Evolutionary conservation across 2,888 invertebrate species (phyloP), one percentile per base, ranked within the genome.

Genomic region (Desoria tigrina): DNA sequence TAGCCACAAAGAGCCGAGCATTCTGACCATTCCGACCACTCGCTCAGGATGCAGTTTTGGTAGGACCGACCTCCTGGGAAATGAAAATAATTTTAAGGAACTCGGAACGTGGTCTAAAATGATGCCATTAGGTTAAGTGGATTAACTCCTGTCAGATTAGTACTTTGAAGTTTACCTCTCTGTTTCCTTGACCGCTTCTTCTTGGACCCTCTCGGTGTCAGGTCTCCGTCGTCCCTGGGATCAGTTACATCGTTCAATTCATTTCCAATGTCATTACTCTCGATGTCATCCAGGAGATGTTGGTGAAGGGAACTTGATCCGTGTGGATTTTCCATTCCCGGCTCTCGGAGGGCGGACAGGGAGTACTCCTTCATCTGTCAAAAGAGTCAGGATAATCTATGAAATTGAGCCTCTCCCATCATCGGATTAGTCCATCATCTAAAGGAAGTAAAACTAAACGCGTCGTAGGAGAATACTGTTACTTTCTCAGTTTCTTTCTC

Each of bases 1-100:
- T 79, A 79, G 2, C 81, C 81, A 66, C 82, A 82, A 4, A 80
- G 77, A 42, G 78, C 78, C 42, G 69, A 69, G 53, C 74, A 74
- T 24, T 74, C 74, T 27, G 70, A 76, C 79, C 77, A 78, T 54
- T 77, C 78, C 39, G 77, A 77, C 79, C 77, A 79, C 62, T 75
- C 77, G 51, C 73, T 73, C 42, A 78, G 74, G 61, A 69, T 69
- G 63, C 78, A 78, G 56, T 76, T 74, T 18, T 62, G 67, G 23
- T 16, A 39, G 11, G 58, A 58, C 16, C 58, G 42, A 45, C 45
- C 18, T 2, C 58, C 58, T 58, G 28, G 9, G 28, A n/a, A n/a
- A n/a, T n/a, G n/a, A 24, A n/a, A 32, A 32, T 32, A 32, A 7
- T 11, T 32, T 32, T 32, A 32, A 32, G 32, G 32, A 11, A 32